These are phyloP conservation scores for Stictocephala bisonia DNA, from an alignment of 2,888 invertebrate species.

Conservation along the genomic window DNA sequence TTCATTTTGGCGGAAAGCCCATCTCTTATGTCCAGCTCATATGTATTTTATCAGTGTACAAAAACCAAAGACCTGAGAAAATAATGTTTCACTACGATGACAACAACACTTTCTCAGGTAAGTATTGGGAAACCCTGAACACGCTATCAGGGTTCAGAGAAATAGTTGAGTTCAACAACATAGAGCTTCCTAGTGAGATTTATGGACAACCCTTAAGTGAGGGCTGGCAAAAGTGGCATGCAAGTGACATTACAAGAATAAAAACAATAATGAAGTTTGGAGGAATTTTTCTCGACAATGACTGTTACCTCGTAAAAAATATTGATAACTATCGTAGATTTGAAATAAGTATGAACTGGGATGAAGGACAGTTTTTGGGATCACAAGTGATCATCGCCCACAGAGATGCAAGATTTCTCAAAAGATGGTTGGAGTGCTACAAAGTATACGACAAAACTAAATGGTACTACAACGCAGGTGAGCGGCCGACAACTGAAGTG, in stretches of 20 bases:
- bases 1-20: not conserved
- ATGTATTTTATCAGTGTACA: slow-evolving; percentile 38
- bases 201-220: slow-evolving; percentile 24
- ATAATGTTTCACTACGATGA: slow-evolving; percentile 26
- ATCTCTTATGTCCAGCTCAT: slow-evolving; percentile 33
- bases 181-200: slow-evolving; percentile 38
- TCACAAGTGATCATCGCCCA: slow-evolving; percentile 55
- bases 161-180: slow-evolving; percentile 23
- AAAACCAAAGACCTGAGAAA: slow-evolving; percentile 45
- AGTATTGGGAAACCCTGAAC: slow-evolving; percentile 23
- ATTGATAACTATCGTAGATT: slow-evolving; percentile 13
- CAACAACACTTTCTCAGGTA: slow-evolving; percentile 28
- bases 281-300: slow-evolving; percentile 36
- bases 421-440: slow-evolving; percentile 60
- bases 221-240: slow-evolving; percentile 4
- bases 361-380: slow-evolving; percentile 36
- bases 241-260: slow-evolving; percentile 31
- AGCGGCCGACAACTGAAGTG: slow-evolving; percentile 62
- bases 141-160: slow-evolving; percentile 26
- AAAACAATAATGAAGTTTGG: slow-evolving; percentile 39
- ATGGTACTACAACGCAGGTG: slow-evolving; percentile 65
- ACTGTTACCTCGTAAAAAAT: slow-evolving; percentile 22
- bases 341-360: slow-evolving; percentile 43
- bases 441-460: slow-evolving; percentile 52
- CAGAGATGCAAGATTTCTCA: slow-evolving; percentile 60